Conservation (phyloP, 2,888 invertebrate genomes). For the Caenorhabditis afra region DNA sequence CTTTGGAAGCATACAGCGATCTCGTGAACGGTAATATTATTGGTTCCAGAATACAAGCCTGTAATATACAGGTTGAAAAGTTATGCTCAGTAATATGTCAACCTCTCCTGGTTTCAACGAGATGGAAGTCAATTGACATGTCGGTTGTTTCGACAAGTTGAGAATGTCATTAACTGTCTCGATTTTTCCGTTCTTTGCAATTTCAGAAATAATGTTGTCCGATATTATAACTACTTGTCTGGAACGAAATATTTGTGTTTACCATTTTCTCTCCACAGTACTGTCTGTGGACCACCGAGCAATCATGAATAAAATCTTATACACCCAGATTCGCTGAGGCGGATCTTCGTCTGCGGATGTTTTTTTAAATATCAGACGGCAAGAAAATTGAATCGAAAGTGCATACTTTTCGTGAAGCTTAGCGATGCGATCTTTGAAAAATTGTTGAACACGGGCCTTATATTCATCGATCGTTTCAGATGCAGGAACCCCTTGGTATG, state of each 20-base stretch:
- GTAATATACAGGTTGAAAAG: no score
- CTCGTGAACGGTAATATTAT: constrained; percentile 43
- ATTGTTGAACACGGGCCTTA: constrained; percentile 18
- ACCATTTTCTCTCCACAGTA: no score
- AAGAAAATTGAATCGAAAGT: no score
- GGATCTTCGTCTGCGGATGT: no score
- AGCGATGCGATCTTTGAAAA: constrained; percentile 29
- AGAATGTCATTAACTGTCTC: constrained; percentile 54
- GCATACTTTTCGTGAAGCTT: constrained; percentile 53
- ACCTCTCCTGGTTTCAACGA: constrained; percentile 26
- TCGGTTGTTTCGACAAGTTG: constrained; percentile 16
- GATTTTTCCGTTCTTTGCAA: constrained; percentile 21
- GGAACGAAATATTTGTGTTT: not conserved
- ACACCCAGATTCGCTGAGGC: no score
- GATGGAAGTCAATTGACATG: constrained; percentile 43
- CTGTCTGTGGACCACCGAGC: no score
- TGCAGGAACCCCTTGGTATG: constrained; percentile 12
- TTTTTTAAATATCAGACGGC: no score
- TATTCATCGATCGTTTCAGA: constrained; percentile 46
- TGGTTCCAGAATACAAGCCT: constrained; percentile 12
- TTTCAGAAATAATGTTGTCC: constrained; percentile 49
- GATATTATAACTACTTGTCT: constrained; percentile 48
- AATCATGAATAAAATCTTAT: no score
- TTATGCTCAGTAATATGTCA: no score
- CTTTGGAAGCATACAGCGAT: constrained; percentile 27